Conservation (phyloP, 1,140 invertebrate species). For the Dreissena polymorpha region DNA sequence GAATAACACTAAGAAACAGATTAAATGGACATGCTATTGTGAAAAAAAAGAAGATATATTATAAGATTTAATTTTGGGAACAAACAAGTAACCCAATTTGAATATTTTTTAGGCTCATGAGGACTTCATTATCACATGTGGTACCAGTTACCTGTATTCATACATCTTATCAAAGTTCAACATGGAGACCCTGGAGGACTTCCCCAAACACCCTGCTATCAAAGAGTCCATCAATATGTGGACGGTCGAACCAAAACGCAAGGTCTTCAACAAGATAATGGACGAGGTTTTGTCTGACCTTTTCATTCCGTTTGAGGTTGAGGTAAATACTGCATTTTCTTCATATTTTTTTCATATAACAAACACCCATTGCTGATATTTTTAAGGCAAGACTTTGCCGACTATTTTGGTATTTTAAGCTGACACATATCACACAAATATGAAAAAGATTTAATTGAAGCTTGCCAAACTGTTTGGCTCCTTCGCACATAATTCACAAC, state of each 20-base stretch:
- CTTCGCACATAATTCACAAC: too few species aligned
- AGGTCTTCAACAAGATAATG: constrained; percentile 2
- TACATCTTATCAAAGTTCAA: constrained; percentile 9
- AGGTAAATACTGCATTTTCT: background rate
- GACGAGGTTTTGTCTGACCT: background rate
- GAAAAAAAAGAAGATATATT: background rate
- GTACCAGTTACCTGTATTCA: constrained; percentile 13
- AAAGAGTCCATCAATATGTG: background rate
- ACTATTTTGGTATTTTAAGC: too few species aligned
- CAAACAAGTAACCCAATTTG: background rate
- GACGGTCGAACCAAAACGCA: background rate
- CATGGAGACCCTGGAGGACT: constrained; percentile 3
- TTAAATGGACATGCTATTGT: too few species aligned
- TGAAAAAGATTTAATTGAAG: too few species aligned
- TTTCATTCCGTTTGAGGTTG: background rate
- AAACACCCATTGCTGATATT: too few species aligned
- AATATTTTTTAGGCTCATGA: constrained; percentile 13
- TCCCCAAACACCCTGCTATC: background rate
- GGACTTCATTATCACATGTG: constrained; percentile 14
- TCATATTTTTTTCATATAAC: too few species aligned
- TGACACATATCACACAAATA: too few species aligned
- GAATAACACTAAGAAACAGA: too few species aligned
- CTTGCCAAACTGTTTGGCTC: too few species aligned
- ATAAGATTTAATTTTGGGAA: background rate
- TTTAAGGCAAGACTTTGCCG: too few species aligned